A percentile compares a stretch with the other conserved stretches of the same genome.
These are phyloP conservation scores for Syritta pipiens DNA, from an alignment of 2,888 invertebrate species.

Conservation along the genomic window DNA sequence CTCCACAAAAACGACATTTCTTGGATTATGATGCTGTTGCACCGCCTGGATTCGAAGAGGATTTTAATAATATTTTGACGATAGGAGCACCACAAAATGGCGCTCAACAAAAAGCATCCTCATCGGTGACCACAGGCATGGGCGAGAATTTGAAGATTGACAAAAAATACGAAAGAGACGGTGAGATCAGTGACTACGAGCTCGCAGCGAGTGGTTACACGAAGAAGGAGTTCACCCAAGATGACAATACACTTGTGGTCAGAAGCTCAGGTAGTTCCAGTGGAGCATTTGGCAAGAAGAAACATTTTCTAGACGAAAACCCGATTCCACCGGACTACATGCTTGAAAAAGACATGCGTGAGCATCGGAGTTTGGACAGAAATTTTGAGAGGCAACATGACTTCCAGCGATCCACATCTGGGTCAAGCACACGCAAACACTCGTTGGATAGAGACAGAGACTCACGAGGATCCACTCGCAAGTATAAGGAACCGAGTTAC, in stretches of 20 bases:
- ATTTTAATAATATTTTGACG: constrained; percentile 69
- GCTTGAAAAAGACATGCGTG: constrained; percentile 77
- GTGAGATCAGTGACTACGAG: constrained; percentile 79
- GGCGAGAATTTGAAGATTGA: constrained; percentile 78
- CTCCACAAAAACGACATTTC: constrained; percentile 82
- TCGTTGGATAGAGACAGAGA: constrained; percentile 69
- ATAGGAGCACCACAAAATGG: constrained; percentile 42
- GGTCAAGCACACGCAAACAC: constrained; percentile 66
- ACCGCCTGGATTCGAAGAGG: constrained; percentile 80
- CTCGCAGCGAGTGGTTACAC: constrained; percentile 79
- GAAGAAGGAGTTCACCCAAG: constrained; percentile 78
- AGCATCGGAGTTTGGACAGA: constrained; percentile 78
- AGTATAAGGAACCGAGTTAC: constrained; percentile 75
- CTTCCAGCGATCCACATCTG: constrained; percentile 66
- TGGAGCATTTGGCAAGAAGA: constrained; percentile 72
- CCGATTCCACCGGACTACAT: constrained; percentile 79
- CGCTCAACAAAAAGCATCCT: constrained; percentile 42
- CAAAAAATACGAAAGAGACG: constrained; percentile 78
- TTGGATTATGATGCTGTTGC: constrained; percentile 83
- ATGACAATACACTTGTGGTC: constrained; percentile 74
- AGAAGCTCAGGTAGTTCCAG: constrained; percentile 40
- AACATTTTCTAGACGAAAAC: constrained; percentile 79
- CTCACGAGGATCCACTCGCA: constrained; percentile 65
- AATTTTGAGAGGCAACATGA: constrained; percentile 78
- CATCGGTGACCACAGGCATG: constrained; percentile 37